Base-by-base conservation (phyloP, 2,113 vertebrate species). In the Tetrax tetrax region DNA sequence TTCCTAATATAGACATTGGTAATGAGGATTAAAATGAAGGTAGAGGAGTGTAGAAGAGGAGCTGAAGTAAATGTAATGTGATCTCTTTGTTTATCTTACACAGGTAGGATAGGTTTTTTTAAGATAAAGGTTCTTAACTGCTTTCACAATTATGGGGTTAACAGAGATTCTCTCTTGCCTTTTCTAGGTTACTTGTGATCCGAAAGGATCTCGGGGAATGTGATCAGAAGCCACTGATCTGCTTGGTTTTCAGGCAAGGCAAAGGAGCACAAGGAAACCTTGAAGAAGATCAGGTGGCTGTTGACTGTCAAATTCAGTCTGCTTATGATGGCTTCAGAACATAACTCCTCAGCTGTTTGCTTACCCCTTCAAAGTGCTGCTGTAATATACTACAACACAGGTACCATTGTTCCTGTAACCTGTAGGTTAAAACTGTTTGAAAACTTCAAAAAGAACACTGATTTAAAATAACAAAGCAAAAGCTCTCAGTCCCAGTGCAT, bases 381-480 rank as follows among this genome's bases (percentile, higher is more conserved):
- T 83, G 33, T 35, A 88, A 70, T 38, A 54, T 12, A 80, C 37
- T n/a, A 57, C 72, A 94, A 96, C 95, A 97, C 83, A 94, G 96
- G 83, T 96, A 90, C 72, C 76, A 96, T 96, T 96, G 94, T 96
- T 96, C 83, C 80, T 82, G 69, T 90, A 89, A 96, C 94, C 96
- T 91, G n/a, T 35, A 65, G 90, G 92, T 87, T 92, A 96, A 89
- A 96, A 89, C 77, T 84, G 66, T 92, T 94, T 92, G 95, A 90
- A 95, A 88, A 94, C 95, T 96, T 97, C 94, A 94, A 95, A 96
- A 92, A 95, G 95, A 75, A 43, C 68, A 82, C 27, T 68, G 69
- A 79, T 78, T 92, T 53, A 76, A 93, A 90, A 75, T 76, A 87
- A 28, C 48, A 83, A 81, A 84, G 59, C 27, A 45, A 94, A 96